Conservation (phyloP, 2,113 vertebrate species). For the Nicator chloris region DNA sequence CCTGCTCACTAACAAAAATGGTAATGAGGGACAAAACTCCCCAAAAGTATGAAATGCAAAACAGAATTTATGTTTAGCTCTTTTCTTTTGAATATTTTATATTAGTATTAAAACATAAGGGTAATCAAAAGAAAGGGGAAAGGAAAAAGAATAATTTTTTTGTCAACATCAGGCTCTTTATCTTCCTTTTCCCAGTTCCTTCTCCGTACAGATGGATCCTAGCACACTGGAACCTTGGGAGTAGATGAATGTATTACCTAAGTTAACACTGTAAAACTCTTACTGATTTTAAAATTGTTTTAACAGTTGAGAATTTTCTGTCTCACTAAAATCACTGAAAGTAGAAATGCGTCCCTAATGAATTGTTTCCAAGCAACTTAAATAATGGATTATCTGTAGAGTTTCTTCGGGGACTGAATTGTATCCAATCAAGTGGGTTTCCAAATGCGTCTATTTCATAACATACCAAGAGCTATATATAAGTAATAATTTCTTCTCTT, state of each 20-base stretch:
- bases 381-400: neutral
- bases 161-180: neutral
- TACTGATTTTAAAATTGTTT: neutral
- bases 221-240: neutral
- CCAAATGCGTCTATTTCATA: neutral
- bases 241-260: neutral
- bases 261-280: neutral
- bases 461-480: neutral
- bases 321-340: neutral
- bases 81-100: neutral
- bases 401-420: neutral
- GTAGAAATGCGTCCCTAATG: neutral
- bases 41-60: neutral
- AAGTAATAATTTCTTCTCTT: neutral
- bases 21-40: neutral
- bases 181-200: neutral
- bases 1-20: neutral
- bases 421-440: neutral
- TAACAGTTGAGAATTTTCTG: neutral
- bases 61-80: neutral
- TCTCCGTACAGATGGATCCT: neutral
- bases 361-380: neutral
- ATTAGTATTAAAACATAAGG: neutral
- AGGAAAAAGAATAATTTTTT: rapidly evolving
- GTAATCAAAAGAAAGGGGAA: neutral